Evolutionary conservation across 2,888 invertebrate genomes (phyloP), one percentile per base, ranked within the genome.

Genomic region (Eutolmus rufibarbis): DNA sequence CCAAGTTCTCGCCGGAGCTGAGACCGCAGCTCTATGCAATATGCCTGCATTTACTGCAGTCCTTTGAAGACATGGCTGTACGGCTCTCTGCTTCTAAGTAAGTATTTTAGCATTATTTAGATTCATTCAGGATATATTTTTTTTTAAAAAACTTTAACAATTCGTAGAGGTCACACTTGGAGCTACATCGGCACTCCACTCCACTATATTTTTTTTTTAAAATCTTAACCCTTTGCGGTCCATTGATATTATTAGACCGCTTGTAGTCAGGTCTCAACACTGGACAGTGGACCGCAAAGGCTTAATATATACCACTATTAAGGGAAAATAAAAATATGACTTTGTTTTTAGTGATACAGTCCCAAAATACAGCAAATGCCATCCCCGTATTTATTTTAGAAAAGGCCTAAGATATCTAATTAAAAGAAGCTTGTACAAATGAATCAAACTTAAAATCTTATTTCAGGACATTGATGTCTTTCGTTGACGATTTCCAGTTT

Each of bases 401-500:
- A 34, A 7, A 34, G 5, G 34, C 7, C 5, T 7, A 34, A 7
- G 7, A 34, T 34, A 34, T 34, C 1, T 34, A 34, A 34, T 34
- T 34, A 7, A 46, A 46, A 43, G 9, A 3, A 43, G 2, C 8
- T 43, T 43, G 14, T 43, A 2, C 14, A 43, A 12, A 12, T 14
- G 43, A 9, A 40, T 40, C 9, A 9, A 40, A 40, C 8, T 0
- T 40, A 31, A n/a, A 37, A 34, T 37, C 19, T 79, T 74, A 74
- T 81, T 37, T 88, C 23, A 86, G 89, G 89, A 96, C 98, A 0
- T 93, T 99, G 5, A 95, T 96, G 91, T 94, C 95, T 90, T 96
- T 97, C 0, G 95, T 98, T 56, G 98, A 98, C 90, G 98, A 98
- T 92, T 98, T 98, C 93, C 97, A 97, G 91, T 99, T 98, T 93